These are phyloP conservation scores for Acrossocheilus fasciatus DNA, from an alignment of 2,797 vertebrate species.

Conservation along the genomic window DNA sequence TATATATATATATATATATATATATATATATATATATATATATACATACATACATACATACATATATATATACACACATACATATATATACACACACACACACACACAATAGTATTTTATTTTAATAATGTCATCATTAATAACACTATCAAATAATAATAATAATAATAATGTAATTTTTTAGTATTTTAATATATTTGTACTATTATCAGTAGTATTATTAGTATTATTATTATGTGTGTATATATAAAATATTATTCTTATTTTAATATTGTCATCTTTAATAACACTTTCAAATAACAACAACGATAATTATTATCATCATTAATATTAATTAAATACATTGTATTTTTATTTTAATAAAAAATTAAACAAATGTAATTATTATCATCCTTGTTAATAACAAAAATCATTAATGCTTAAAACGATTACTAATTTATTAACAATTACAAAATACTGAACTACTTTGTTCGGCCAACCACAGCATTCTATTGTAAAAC, in stretches of 20 bases:
- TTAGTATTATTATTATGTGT: too few species aligned
- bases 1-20: too few species aligned
- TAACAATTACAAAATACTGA: neutral
- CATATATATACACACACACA: too few species aligned
- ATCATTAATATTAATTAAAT: neutral
- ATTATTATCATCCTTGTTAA: neutral
- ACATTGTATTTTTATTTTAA: neutral
- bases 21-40: too few species aligned
- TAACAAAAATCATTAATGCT: neutral
- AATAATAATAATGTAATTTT: neutral
- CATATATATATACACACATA: too few species aligned
- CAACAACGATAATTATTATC: neutral
- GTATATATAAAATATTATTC: too few species aligned
- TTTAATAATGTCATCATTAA: neutral
- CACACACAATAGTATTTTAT: too few species aligned
- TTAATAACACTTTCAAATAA: neutral
- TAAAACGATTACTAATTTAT: neutral
- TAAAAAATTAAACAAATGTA: neutral
- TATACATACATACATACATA: too few species aligned
- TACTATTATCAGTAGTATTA: too few species aligned
- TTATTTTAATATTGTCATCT: neutral
- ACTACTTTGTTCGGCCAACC: neutral
- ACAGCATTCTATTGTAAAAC: neutral
- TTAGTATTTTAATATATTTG: too few species aligned
- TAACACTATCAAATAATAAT: slow-evolving; percentile 1